Evolutionary conservation across 2,113 vertebrate genomes (phyloP), one percentile per base, ranked within the genome.

Genomic region (Alligator mississippiensis): DNA sequence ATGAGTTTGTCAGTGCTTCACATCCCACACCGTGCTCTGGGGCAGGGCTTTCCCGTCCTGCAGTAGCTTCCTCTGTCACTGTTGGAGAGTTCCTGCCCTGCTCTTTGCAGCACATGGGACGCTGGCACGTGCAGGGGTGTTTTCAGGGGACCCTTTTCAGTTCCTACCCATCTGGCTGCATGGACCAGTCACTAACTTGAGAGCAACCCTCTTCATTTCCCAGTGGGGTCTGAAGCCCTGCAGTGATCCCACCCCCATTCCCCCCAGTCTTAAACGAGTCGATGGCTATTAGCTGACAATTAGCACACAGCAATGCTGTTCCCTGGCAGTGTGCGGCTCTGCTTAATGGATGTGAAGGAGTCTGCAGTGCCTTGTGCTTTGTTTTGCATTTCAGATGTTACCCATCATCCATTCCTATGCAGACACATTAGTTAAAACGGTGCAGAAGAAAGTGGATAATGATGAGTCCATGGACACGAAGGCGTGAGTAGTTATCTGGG

Each of bases 331-430:
- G 21, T 17, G 57, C 61, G 55, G 38, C 60, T 64, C 84, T 80
- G 38, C 58, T 70, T 84, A 22, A 11, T 25, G 63, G 14, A 81
- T 19, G 5, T 11, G 38, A n/a, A 77, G 60, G 68, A 16, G 59
- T 88, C 80, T 59, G 25, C 21, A 66, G 12, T 54, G 22, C 64
- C 72, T 93, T 87, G 18, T 86, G 3, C 34, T 95, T 28, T 75
- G 87, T 15, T 93, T 92, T 97, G 89, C 24, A 28, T 90, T 94
- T 92, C 95, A 99, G 98, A 98, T 98, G 98, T 97, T 99, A 60
- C 96, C 80, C 19, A 97, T 99, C 55, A 96, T 99, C 93, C 95
- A 91, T 38, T 87, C 90, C 5, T 98, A 98, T 78, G 97, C 97
- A 84, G 95, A 98, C 62, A 95, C 92, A 59, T 84, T 99, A 95